Base-by-base conservation (phyloP, 2,113 vertebrate genomes). In the Lampris incognitus region DNA sequence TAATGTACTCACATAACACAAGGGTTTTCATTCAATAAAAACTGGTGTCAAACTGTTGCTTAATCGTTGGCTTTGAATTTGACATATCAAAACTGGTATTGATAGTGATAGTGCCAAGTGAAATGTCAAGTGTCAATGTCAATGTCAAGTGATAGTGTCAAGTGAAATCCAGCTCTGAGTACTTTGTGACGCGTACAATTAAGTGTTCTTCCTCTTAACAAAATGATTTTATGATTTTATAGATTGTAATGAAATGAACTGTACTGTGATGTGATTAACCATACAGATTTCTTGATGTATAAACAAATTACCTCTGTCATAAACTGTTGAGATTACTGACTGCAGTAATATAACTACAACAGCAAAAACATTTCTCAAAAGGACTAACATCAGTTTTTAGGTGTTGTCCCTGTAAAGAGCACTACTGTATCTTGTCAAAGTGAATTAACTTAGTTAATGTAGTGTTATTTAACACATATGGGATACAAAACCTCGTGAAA, bases 401-500 rank as follows among this genome's bases (percentile, higher is more conserved):
- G 40, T 52, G 44, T 74, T n/a, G 11, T 41, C 24, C 9, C n/a
- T 24, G 55, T 73, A 6, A 70, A 54, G 8, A 39, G 51, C 8
- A 41, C 46, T 61, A 51, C 42, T 46, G 2, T 73, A 48, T 79
- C 37, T 73, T 49, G 8, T 1, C 8, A 24, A 6, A 37, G 48
- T 54, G 67, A 51, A 71, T 70, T 41, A 44, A 48, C 59, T 66
- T 1, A 3, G 13, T 24, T 24, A 24, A 24, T 24, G 13, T 61
- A 61, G 55, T 9, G 10, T 76, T 79, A 78, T 46, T 78, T 66
- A 41, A 71, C 63, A 40, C 59, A 68, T 78, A 52, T 82, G 57
- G 24, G 24, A 24, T 24, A 24, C 24, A 24, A 24, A 24, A 24
- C 24, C 24, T 24, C 41, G 54, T 48, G 74, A 82, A 24, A 72